Evolutionary conservation across 1,140 invertebrate species (phyloP).

Genomic region (Bombus consobrinus): DNA sequence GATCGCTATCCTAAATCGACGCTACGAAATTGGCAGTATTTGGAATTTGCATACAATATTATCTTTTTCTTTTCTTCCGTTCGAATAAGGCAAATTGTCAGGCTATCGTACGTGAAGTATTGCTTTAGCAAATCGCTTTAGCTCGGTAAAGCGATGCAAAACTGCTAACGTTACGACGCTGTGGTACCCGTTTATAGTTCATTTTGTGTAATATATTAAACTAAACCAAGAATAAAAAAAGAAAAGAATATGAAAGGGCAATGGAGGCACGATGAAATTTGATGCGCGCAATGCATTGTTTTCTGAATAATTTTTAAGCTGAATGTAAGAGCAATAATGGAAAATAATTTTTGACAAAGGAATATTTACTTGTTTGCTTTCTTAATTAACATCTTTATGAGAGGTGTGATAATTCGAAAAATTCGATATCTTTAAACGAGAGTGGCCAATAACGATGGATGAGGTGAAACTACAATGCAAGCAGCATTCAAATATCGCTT

Average conservation of each 20-base stretch:
- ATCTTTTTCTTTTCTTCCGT: not conserved
- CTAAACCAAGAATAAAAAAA: not conserved
- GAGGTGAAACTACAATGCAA: not conserved
- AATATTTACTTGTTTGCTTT: not conserved
- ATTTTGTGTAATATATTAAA: not conserved
- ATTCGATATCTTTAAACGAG: too few species aligned
- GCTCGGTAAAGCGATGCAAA: slow-evolving; percentile 79
- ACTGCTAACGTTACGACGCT: slow-evolving; percentile 64
- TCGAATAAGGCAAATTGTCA: slow-evolving; percentile 54
- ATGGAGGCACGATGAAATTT: slow-evolving; percentile 22
- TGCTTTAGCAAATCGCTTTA: slow-evolving; percentile 80
- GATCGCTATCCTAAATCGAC: slow-evolving; percentile 49
- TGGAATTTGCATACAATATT: slow-evolving; percentile 51
- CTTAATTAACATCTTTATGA: not conserved
- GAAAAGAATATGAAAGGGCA: not conserved
- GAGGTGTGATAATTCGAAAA: not conserved
- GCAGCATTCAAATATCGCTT: slow-evolving; percentile 1
- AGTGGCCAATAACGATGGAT: not conserved
- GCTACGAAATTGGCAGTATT: slow-evolving; percentile 57
- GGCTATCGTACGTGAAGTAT: slow-evolving; percentile 59
- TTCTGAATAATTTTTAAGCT: not conserved
- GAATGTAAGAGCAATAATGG: not conserved
- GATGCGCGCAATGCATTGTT: slow-evolving; percentile 18
- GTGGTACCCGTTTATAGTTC: slow-evolving; percentile 46
- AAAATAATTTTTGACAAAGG: not conserved